These are phyloP conservation scores for Paedocypris sp. DNA, from an alignment of 2,113 vertebrate genomes.

Conservation along the genomic window DNA sequence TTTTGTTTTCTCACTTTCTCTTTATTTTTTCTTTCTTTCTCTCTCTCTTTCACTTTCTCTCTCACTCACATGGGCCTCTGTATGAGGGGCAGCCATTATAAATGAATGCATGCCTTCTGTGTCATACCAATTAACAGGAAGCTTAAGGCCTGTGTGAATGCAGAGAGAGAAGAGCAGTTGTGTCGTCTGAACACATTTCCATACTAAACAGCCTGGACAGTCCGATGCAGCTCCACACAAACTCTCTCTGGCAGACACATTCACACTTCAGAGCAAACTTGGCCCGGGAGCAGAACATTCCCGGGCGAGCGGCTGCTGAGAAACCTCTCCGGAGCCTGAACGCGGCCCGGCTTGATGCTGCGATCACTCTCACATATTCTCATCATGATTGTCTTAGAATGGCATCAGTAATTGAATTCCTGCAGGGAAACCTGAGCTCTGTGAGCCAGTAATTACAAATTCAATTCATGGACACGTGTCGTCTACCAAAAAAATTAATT, in stretches of 20 bases:
- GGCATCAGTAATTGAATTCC: constrained; percentile 23
- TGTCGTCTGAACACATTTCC: constrained; percentile 55
- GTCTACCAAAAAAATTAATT: too few relatives aligned
- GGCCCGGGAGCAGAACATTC: not conserved
- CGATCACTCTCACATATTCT: not conserved
- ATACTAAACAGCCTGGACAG: constrained; percentile 50
- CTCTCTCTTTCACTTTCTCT: constrained; percentile 10
- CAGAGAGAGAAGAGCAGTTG: constrained; percentile 21
- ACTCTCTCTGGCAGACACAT: not conserved
- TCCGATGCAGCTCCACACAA: not conserved
- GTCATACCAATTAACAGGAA: constrained; percentile 54
- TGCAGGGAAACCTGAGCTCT: not conserved
- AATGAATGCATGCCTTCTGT: constrained; percentile 42
- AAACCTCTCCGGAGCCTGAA: not conserved
- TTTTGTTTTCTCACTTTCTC: constrained; percentile 11
- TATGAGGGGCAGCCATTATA: constrained; percentile 55
- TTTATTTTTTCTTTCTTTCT: constrained; percentile 27
- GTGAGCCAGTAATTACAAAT: not conserved
- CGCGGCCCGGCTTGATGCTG: not conserved
- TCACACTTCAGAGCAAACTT: not conserved
- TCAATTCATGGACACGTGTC: not conserved
- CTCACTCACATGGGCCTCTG: constrained; percentile 26
- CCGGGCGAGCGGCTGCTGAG: not conserved
- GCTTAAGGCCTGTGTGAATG: constrained; percentile 39
- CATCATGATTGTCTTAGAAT: constrained; percentile 19